Evolutionary conservation across 1,140 invertebrate species (phyloP).

Genomic region (Heliconius nattereri): DNA sequence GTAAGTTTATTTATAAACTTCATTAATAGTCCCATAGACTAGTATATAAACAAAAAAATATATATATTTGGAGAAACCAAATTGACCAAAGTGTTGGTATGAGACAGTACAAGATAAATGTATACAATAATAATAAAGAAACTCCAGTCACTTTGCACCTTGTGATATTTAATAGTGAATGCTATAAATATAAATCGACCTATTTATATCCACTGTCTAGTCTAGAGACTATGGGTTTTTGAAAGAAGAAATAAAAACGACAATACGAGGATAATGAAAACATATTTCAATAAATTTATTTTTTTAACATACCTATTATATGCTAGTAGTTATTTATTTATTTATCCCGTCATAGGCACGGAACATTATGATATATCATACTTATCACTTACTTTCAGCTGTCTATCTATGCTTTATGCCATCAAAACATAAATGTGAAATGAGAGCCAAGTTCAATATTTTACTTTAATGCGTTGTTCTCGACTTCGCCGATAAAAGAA

Average conservation of each 20-base stretch:
- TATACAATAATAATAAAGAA: not conserved
- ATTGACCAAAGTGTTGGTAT: not conserved
- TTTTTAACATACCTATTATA: not conserved
- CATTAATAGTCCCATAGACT: too few species aligned
- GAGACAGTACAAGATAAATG: not conserved
- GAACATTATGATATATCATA: too few species aligned
- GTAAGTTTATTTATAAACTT: not conserved
- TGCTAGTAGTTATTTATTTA: too few species aligned
- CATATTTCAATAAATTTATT: not conserved
- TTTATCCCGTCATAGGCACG: too few species aligned
- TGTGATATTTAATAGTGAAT: not conserved
- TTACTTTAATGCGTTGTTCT: too few species aligned
- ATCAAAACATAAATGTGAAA: too few species aligned
- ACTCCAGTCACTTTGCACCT: constrained; percentile 5
- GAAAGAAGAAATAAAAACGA: not conserved
- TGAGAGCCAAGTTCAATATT: too few species aligned
- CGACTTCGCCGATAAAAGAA: too few species aligned
- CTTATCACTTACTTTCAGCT: too few species aligned
- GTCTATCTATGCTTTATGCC: too few species aligned
- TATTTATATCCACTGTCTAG: not conserved
- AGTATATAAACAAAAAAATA: not conserved
- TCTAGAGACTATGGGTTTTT: not conserved
- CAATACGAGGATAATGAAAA: not conserved
- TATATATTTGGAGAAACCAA: not conserved
- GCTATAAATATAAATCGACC: constrained; percentile 6